Evolutionary conservation across 2,888 invertebrate genomes (phyloP), one percentile per base, ranked within the genome.

Genomic region (Hipparchia sbordonii): DNA sequence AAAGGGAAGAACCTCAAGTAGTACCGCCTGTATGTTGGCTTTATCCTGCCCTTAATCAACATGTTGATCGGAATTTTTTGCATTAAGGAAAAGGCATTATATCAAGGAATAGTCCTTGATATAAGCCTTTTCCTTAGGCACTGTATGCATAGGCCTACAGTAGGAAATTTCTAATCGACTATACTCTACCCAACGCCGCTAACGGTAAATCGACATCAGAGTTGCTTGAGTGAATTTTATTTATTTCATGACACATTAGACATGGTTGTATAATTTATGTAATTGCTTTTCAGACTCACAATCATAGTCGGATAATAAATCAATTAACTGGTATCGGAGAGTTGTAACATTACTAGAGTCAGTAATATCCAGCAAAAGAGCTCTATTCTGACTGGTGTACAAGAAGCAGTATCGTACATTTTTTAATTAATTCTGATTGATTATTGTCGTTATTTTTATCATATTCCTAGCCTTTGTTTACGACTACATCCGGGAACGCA

Each of bases 271-370:
- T 71, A 68, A 76, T 76, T 76, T 74, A 74, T 74, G 74, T 76
- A 74, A 77, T 77, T 77, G 74, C 77, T 70, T 77, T 74, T 71
- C 69, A 70, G 66, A 72, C 68, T 61, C 63, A 67, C 75, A 70
- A 72, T 72, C 68, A 63, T 51, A 68, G 67, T 72, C 57, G 72
- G 67, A 73, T 72, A 84, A 89, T 91, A 91, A 91, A 91, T 92
- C 89, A 90, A 90, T 88, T 89, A 87, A 84, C 86, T 83, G 78
- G 2, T 9, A 57, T 9, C 57, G 13, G 57, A 57, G 57, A 57
- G 57, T 57, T 57, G 57, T 3, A 0, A 0, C 8, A 23, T 13
- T 57, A 13, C 57, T 57, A 57, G 57, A 57, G 57, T 56, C 4
- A 52, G 10, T 12, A 52, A 52, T 52, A 12, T 12, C 12, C 52